Percentiles rank a stretch among this genome's conserved stretches.
Conservation (phyloP, 2,888 invertebrate genomes). For the Melipona beecheii region DNA sequence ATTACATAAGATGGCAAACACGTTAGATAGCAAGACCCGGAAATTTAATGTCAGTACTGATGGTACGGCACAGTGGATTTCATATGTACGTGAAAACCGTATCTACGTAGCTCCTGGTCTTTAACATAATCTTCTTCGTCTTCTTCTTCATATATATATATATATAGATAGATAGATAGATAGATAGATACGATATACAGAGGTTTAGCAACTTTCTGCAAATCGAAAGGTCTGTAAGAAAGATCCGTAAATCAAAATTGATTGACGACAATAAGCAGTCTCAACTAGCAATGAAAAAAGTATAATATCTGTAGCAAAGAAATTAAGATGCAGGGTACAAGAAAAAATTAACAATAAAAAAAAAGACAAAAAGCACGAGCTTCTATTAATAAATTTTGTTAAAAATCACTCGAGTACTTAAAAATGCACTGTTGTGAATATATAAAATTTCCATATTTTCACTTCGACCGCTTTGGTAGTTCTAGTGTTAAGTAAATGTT, state of each 20-base stretch:
- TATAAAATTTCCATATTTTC: too few relatives aligned
- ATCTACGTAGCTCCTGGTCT: neutral
- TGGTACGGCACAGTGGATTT: constrained; percentile 8
- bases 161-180: too few relatives aligned
- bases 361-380: too few relatives aligned
- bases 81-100: neutral
- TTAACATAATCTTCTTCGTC: neutral
- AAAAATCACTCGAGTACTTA: too few relatives aligned
- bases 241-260: neutral
- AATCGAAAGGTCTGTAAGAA: too few relatives aligned
- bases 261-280: neutral
- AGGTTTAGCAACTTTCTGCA: neutral
- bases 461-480: too few relatives aligned
- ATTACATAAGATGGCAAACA: constrained; percentile 16
- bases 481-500: neutral
- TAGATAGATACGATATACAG: neutral
- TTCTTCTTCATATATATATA: neutral
- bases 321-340: too few relatives aligned
- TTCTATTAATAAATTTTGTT: too few relatives aligned
- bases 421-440: too few relatives aligned
- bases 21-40: constrained; percentile 16
- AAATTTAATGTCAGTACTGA: constrained; percentile 25
- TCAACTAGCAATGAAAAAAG: too few relatives aligned
- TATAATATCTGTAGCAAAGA: too few relatives aligned
- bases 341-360: too few relatives aligned